Evolutionary conservation across 1,140 invertebrate genomes (phyloP).

Genomic region (Leptinotarsa texana): DNA sequence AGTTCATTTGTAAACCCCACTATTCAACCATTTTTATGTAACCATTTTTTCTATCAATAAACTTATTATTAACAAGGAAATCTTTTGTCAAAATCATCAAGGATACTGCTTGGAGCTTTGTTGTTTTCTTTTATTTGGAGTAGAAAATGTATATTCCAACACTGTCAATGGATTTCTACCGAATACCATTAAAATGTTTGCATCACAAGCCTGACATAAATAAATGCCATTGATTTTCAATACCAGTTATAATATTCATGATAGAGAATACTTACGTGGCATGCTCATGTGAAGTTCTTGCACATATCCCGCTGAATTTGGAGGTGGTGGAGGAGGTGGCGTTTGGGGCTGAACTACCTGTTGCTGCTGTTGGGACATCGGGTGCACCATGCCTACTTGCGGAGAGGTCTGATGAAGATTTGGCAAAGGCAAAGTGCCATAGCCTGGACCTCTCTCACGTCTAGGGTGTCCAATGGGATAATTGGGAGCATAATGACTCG

Average conservation of each 20-base stretch:
- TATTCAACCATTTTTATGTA: too few species aligned
- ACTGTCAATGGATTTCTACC: background rate
- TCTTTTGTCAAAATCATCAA: too few species aligned
- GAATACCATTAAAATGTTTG: background rate
- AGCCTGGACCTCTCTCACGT: conserved; percentile 72
- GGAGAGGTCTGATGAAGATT: conserved; percentile 62
- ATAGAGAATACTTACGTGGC: conserved; percentile 72
- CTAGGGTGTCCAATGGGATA: conserved; percentile 83
- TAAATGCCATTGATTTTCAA: too few species aligned
- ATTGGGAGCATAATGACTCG: conserved; percentile 93
- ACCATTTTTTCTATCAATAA: too few species aligned
- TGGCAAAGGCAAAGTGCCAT: conserved; percentile 76
- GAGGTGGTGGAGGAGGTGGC: conserved; percentile 56
- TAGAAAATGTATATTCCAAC: too few species aligned
- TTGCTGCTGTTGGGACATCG: conserved; percentile 66
- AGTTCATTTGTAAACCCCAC: too few species aligned
- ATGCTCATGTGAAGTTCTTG: conserved; percentile 71
- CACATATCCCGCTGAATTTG: conserved; percentile 56
- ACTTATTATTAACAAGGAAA: too few species aligned
- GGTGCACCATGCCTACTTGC: conserved; percentile 72
- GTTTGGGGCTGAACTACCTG: conserved; percentile 70
- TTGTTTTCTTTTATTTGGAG: too few species aligned
- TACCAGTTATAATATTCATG: background rate
- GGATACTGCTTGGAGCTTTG: too few species aligned
- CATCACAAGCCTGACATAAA: too few species aligned